Percentiles rank a stretch among this genome's conserved stretches.
These are phyloP conservation scores for Eurystomus gularis DNA, from an alignment of 2,113 vertebrate genomes.

Conservation along the genomic window DNA sequence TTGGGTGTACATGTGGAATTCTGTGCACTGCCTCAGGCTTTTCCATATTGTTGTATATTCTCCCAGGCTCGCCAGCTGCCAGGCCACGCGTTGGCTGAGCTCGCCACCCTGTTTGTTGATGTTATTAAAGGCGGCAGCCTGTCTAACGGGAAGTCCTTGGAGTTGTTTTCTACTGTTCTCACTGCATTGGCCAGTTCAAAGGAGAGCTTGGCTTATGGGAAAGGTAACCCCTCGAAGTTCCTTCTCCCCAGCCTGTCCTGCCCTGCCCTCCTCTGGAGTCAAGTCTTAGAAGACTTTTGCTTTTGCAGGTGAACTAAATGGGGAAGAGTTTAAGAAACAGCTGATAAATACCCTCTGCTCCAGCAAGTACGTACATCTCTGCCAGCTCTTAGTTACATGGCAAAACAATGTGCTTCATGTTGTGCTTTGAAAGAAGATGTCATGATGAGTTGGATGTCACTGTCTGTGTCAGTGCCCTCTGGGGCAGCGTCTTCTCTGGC, in stretches of 20 bases:
- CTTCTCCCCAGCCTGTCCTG: not conserved
- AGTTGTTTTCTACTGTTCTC: conserved; percentile 90
- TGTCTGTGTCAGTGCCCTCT: not conserved
- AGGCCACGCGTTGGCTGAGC: conserved; percentile 77
- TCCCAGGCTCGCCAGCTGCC: conserved; percentile 84
- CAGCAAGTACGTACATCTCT: conserved; percentile 79
- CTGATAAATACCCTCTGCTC: conserved; percentile 93
- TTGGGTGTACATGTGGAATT: not conserved
- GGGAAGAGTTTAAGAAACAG: conserved; percentile 93
- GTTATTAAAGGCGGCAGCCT: conserved; percentile 83
- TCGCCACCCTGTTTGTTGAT: conserved; percentile 86
- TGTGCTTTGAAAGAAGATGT: not conserved
- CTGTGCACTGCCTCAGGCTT: not conserved
- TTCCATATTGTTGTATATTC: not conserved
- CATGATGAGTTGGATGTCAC: not conserved
- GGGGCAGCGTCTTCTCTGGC: not conserved
- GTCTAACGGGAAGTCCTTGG: conserved; percentile 88
- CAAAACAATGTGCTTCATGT: not conserved
- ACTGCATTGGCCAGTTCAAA: conserved; percentile 81
- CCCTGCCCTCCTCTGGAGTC: not conserved
- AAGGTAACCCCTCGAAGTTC: conserved; percentile 78
- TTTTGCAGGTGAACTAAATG: conserved; percentile 86
- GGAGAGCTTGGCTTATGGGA: conserved; percentile 83
- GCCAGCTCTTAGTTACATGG: not conserved
- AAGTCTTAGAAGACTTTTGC: not conserved